phyloP scores from a whole-genome alignment of 30 jellyfish, hydroid and myxozoan species.

The Aurelia aurita region DNA sequence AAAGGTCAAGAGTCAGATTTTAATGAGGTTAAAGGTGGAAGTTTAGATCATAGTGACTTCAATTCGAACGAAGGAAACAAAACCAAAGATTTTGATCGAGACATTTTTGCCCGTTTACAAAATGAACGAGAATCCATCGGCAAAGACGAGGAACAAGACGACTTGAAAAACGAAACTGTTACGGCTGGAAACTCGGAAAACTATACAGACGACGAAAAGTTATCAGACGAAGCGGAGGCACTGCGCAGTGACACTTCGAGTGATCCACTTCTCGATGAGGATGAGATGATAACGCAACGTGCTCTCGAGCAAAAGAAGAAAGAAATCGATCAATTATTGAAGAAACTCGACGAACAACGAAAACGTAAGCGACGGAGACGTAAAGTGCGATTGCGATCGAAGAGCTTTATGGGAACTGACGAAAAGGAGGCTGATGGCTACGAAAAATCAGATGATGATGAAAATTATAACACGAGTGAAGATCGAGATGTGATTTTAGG shows the following conservation, averaged over 20 bases:
- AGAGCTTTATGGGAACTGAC: not conserved
- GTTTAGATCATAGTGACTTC: not conserved
- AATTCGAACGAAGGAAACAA: not conserved
- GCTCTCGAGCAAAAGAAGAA: slow-evolving; percentile 57
- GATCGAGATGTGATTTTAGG: not conserved
- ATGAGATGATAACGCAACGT: slow-evolving; percentile 43
- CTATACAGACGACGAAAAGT: not conserved
- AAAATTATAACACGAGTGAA: not conserved
- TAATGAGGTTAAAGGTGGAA: not conserved
- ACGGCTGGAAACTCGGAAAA: not conserved
- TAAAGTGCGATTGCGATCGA: slow-evolving; percentile 27
- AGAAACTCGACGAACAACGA: slow-evolving; percentile 53
- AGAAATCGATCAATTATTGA: slow-evolving; percentile 53
- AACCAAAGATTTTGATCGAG: slow-evolving; percentile 41
- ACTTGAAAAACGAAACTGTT: not conserved
- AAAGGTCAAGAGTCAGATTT: not conserved
- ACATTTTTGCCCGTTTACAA: slow-evolving; percentile 30
- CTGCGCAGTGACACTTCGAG: not conserved
- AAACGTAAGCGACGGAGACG: slow-evolving; percentile 44
- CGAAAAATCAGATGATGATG: not conserved
- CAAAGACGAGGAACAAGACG: slow-evolving; percentile 20
- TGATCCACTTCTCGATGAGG: slow-evolving; percentile 35
- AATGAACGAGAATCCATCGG: slow-evolving; percentile 55
- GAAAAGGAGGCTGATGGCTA: not conserved
- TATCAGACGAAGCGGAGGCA: not conserved